Conservation (phyloP, 2,888 invertebrate genomes). For the Trachelus iudaicus region DNA sequence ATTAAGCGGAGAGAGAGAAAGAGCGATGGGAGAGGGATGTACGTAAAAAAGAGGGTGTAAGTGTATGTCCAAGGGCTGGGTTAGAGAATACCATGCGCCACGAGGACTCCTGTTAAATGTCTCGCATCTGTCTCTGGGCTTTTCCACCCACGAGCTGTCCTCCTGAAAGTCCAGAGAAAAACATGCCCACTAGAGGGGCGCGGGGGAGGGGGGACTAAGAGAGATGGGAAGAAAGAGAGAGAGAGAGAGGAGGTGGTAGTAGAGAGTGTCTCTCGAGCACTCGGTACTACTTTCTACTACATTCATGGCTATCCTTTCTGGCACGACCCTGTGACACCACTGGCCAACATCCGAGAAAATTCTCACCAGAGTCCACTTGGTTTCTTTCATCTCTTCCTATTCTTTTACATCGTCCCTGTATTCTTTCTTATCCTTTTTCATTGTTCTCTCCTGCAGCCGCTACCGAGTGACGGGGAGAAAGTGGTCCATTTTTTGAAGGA, state of each 20-base stretch:
- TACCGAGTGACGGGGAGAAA: neutral
- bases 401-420: neutral
- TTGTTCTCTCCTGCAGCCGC: neutral
- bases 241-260: neutral
- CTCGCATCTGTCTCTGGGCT: slow-evolving; percentile 58
- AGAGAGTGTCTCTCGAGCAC: slow-evolving; percentile 4
- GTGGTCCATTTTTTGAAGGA: slow-evolving; percentile 1
- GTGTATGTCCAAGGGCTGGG: neutral
- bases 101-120: slow-evolving; percentile 52
- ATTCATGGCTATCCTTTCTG: slow-evolving; percentile 34
- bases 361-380: slow-evolving; percentile 7
- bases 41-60: neutral
- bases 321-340: slow-evolving; percentile 18
- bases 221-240: neutral
- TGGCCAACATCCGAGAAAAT: slow-evolving; percentile 25
- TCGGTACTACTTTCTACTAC: slow-evolving; percentile 17
- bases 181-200: neutral
- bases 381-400: neutral
- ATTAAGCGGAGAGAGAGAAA: slow-evolving; percentile 47
- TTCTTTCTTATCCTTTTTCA: neutral
- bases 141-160: slow-evolving; percentile 36
- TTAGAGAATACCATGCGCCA: slow-evolving; percentile 41
- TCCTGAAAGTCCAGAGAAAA: slow-evolving; percentile 7
- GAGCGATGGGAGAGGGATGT: neutral
- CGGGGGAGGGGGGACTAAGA: neutral